Conservation (phyloP, 2,888 invertebrate genomes). For the Pogonocherus hispidulus region DNA sequence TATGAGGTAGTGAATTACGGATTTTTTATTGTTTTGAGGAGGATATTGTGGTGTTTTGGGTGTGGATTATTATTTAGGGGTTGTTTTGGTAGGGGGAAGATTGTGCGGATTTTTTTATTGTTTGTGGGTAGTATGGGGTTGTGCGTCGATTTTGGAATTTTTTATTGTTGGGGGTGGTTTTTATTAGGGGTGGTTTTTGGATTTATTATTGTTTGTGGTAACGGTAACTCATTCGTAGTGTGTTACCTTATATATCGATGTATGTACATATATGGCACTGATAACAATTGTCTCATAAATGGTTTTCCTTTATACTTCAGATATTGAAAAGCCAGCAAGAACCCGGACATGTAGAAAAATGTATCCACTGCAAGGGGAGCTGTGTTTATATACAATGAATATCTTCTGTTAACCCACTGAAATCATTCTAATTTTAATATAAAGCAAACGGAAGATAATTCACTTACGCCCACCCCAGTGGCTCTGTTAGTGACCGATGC, state of each 20-base stretch:
- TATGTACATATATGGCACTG: conserved; percentile 40
- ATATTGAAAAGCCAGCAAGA: conserved; percentile 71
- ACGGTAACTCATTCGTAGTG: too few relatives aligned
- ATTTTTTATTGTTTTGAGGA: too few relatives aligned
- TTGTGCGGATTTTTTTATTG: too few relatives aligned
- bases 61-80: too few relatives aligned
- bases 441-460: neutral
- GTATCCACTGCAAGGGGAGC: conserved; percentile 75
- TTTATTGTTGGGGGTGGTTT: too few relatives aligned
- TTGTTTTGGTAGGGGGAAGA: too few relatives aligned
- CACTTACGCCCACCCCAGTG: conserved; percentile 29
- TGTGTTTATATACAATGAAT: conserved; percentile 60
- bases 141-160: too few relatives aligned
- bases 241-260: conserved; percentile 46
- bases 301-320: conserved; percentile 53
- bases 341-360: conserved; percentile 76
- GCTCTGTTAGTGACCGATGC: conserved; percentile 30
- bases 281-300: conserved; percentile 31
- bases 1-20: too few relatives aligned
- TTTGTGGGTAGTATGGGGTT: too few relatives aligned
- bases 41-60: too few relatives aligned
- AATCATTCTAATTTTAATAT: conserved; percentile 42
- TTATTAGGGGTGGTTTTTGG: too few relatives aligned
- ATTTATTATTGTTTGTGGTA: too few relatives aligned
- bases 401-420: conserved; percentile 62